These are phyloP conservation scores for Ahaetulla prasina DNA, from an alignment of 2,113 vertebrate species.

Conservation along the genomic window DNA sequence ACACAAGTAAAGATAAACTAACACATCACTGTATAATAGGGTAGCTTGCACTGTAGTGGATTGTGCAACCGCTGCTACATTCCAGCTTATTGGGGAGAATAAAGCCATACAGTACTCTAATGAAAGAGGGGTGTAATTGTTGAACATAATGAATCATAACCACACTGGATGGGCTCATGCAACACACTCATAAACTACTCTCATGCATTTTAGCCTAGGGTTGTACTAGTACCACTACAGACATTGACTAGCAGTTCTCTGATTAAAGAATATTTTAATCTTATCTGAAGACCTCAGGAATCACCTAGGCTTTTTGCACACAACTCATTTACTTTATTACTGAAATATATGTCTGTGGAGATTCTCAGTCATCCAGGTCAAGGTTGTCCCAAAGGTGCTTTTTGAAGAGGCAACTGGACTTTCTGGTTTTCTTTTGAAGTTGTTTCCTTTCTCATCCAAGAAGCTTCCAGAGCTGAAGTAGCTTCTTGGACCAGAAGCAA, in stretches of 20 bases:
- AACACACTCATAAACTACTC: neutral
- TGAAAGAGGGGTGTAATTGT: neutral
- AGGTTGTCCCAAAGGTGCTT: too few relatives aligned
- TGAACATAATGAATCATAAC: neutral
- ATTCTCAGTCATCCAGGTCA: too few relatives aligned
- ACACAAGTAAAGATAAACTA: neutral
- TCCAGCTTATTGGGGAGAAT: neutral
- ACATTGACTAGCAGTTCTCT: neutral
- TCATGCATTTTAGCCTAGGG: neutral
- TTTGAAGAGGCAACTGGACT: too few relatives aligned
- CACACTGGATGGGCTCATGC: neutral
- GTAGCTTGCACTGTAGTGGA: neutral
- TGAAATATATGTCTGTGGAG: neutral
- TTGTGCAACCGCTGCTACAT: neutral
- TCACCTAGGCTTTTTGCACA: neutral
- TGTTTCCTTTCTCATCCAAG: too few relatives aligned
- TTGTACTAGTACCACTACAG: neutral
- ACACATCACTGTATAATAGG: neutral
- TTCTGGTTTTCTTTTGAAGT: too few relatives aligned
- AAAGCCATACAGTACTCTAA: neutral
- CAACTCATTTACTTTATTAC: neutral
- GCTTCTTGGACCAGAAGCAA: too few relatives aligned
- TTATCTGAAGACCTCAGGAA: neutral
- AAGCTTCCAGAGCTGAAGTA: too few relatives aligned
- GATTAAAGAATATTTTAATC: neutral